Evolutionary conservation across 2,113 vertebrate species (phyloP).

Genomic region (Alethe diademata): DNA sequence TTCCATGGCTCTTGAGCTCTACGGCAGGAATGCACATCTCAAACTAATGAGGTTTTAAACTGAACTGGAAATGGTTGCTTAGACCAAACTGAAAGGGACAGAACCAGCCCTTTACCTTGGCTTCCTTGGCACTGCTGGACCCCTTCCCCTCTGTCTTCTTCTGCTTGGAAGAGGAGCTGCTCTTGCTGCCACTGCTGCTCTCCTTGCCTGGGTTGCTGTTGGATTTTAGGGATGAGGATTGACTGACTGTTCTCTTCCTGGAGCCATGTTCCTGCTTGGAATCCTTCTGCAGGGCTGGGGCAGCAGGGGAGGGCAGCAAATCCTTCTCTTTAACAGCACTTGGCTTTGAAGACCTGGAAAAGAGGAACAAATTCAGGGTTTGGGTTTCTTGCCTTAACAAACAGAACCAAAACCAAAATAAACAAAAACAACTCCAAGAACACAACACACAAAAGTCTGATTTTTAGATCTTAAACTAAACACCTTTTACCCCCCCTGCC

Average conservation of each 20-base stretch:
- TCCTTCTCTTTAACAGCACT: slow-evolving; percentile 90
- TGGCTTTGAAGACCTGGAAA: slow-evolving; percentile 83
- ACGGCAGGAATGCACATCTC: accelerated
- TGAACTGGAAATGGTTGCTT: background rate
- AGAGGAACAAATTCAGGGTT: background rate
- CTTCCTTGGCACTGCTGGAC: slow-evolving; percentile 81
- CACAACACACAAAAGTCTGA: too few species aligned
- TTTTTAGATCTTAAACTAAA: background rate
- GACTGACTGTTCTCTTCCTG: slow-evolving; percentile 90
- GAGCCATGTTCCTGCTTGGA: slow-evolving; percentile 87
- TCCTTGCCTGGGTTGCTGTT: slow-evolving; percentile 84
- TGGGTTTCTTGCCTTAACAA: background rate
- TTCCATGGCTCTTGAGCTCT: background rate
- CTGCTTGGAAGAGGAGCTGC: slow-evolving; percentile 87
- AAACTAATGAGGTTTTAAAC: background rate
- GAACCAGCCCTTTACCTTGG: slow-evolving; percentile 77
- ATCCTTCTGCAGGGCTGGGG: slow-evolving; percentile 83
- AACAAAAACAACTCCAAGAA: background rate
- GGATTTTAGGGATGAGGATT: slow-evolving; percentile 88
- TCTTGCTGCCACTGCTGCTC: slow-evolving; percentile 78
- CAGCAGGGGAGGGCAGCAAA: slow-evolving; percentile 88
- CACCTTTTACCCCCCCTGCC: background rate
- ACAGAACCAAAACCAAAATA: background rate
- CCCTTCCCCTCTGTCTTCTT: slow-evolving; percentile 90
- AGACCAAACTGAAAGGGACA: background rate